phyloP scores from a whole-genome alignment of 2,797 vertebrate genomes.

The Rhodeus uyekii region DNA sequence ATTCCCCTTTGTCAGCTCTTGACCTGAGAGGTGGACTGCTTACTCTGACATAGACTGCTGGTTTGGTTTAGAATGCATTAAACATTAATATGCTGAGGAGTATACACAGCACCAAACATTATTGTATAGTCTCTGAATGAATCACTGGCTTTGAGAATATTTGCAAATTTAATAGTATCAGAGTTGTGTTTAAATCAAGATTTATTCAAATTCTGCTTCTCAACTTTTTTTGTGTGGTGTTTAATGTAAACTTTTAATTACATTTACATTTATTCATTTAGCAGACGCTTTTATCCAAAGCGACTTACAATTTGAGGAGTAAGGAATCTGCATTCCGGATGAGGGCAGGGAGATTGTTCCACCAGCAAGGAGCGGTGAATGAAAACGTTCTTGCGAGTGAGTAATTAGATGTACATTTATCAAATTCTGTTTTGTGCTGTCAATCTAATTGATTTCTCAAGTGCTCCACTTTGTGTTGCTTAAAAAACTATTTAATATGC shows the following conservation, averaged over 20 bases:
- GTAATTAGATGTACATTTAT: not conserved
- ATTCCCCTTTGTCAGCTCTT: constrained; percentile 3
- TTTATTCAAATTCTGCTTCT: not conserved
- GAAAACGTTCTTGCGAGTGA: no score
- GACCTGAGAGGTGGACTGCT: not conserved
- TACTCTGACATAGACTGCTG: not conserved
- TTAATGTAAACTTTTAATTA: not conserved
- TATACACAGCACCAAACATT: not conserved
- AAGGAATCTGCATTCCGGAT: no score
- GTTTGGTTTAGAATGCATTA: not conserved
- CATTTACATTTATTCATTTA: not conserved
- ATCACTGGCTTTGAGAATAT: not conserved
- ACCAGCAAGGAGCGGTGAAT: no score
- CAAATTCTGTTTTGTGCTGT: not conserved
- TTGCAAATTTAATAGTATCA: not conserved
- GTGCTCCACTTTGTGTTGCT: not conserved
- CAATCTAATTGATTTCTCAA: not conserved
- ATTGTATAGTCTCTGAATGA: not conserved
- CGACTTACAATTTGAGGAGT: no score
- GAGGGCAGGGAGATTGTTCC: no score
- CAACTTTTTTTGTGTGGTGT: not conserved
- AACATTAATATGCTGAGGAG: not conserved
- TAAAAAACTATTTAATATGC: not conserved
- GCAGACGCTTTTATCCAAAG: no score
- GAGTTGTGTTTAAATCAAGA: not conserved